Evolutionary conservation across 2,797 vertebrate species (phyloP), one percentile per base, ranked within the genome.

Genomic region (Hyperoplus immaculatus): DNA sequence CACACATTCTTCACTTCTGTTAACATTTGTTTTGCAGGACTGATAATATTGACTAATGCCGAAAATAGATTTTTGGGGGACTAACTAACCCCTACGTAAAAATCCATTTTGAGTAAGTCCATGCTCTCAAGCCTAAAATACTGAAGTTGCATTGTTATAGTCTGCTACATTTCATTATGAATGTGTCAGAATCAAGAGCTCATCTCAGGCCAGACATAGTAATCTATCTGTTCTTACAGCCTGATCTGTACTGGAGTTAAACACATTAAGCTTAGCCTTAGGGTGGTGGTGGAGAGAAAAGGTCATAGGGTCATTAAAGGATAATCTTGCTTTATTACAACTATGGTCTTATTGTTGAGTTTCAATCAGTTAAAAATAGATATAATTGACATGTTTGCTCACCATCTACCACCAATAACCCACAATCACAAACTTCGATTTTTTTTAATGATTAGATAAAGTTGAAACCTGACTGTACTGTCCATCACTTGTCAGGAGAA

Each of bases 261-360:
- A 42, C 11, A 64, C 12, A 0, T 47, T 13, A 10, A 8, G n/a
- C 5, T 5, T 4, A 15, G 45, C 65, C 58, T 62, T 4, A n/a
- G 50, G 38, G 18, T 47, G 36, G 10, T 18, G 18, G 3, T 12
- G 14, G 3, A 9, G 36, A 14, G 29, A 63, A 63, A 56, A 50
- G 18, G 45, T 63, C 45, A 58, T 6, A 12, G n/a, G n/a, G 14
- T 69, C 49, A 47, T 54, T 50, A 59, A 73, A 57, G 13, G n/a
- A 14, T 42, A 7, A 21, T n/a, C 51, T 38, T 29, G 36, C 6
- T 62, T 61, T 13, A 68, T 36, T 47, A 29, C 41, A 45, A n/a
- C 10, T 13, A 29, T 56, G 10, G 13, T 56, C 12, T 29, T 29
- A 56, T 36, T 13, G 29, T 56, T 13, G 2, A 29, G 11, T 2